Evolutionary conservation across 2,888 invertebrate genomes (phyloP), one percentile per base, ranked within the genome.

Genomic region (Stenichneumon culpator): DNA sequence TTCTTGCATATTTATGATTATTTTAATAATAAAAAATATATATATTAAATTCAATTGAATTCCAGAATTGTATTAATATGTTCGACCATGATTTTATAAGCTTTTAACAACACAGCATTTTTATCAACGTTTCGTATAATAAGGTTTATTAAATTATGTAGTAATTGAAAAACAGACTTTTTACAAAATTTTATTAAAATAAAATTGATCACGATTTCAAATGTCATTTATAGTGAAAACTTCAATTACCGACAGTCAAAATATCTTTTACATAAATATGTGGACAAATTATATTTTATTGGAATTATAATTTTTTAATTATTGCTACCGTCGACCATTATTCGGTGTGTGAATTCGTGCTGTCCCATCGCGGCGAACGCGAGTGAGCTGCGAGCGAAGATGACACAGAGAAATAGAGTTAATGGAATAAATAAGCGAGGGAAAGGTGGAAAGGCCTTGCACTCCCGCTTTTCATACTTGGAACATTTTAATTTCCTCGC

Each of bases 401-500:
- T 67, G 67, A 78, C 9, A 60, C 63, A 60, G 39, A 73, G 44
- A 52, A 74, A 79, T 74, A 69, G 65, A 70, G 84, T 82, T 82
- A 82, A 84, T 84, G 81, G 84, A 82, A 82, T 84, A 82, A 84
- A 84, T 79, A 84, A 82, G 79, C 79, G 79, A 82, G 82, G 69
- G 36, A 84, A 74, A 79, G 69, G 75, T 50, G 44, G 50, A 36
- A 65, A 36, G 50, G 36, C 75, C 75, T 67, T 50, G 50, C 75
- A 75, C 75, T 65, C 78, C 73, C 63, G 74, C 70, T 72, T 57
- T 73, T 54, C 68, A 80, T 78, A 74, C 70, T 82, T 83, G 87
- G 87, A 63, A 85, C 88, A 88, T 89, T 90, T 90, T 90, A 90
- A 90, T 90, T 90, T 89, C 89, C 89, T 86, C 79, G 57, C 81